Evolutionary conservation across 2,888 invertebrate genomes (phyloP).

Genomic region (Tortrix viridana): DNA sequence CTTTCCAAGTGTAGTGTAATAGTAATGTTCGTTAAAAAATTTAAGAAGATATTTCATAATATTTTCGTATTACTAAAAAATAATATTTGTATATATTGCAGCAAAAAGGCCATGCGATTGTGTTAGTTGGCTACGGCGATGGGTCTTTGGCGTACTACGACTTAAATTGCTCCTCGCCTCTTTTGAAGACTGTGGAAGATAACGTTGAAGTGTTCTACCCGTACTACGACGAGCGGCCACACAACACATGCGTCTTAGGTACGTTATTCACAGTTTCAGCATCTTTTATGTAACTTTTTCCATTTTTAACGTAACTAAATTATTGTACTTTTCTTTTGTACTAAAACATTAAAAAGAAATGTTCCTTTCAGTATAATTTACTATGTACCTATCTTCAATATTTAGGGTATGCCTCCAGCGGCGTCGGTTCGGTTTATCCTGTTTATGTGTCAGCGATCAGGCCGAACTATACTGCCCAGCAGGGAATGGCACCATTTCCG

Average conservation of each 20-base stretch:
- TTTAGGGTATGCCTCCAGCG: no score
- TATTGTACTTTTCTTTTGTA: no score
- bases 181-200: conserved; percentile 69
- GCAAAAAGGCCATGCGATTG: conserved; percentile 78
- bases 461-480: no score
- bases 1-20: no score
- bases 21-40: not conserved
- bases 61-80: no score
- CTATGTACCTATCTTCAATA: no score
- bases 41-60: conserved; percentile 8
- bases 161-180: conserved; percentile 77
- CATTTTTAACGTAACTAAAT: no score
- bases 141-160: conserved; percentile 88
- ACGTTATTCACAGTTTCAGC: conserved; percentile 39
- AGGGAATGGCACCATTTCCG: no score
- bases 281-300: not conserved
- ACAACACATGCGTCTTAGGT: conserved; percentile 85
- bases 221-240: conserved; percentile 84
- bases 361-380: no score
- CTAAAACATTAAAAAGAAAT: no score
- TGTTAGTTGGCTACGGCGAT: conserved; percentile 88
- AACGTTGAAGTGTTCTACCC: conserved; percentile 80
- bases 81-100: conserved; percentile 52
- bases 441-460: no score
- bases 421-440: no score